Percentiles rank a stretch among this genome's conserved stretches.
These are phyloP conservation scores for Drosophila emarginata DNA, from an alignment of 2,888 invertebrate species.

Conservation along the genomic window DNA sequence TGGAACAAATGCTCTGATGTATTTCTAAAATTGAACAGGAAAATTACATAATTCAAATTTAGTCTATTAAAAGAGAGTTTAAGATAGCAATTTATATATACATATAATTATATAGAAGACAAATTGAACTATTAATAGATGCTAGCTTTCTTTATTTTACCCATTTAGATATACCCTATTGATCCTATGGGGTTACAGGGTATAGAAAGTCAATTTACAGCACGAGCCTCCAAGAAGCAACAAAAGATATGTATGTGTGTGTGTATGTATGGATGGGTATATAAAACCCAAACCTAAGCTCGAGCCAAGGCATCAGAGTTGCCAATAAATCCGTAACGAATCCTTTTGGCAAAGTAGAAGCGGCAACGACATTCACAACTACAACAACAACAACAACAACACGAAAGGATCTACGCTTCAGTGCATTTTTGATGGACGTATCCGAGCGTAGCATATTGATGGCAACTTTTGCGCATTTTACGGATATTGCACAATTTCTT, in stretches of 20 bases:
- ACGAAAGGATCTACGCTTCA: conserved; percentile 75
- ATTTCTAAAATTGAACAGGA: too few relatives aligned
- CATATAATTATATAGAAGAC: too few relatives aligned
- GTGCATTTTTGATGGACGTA: conserved; percentile 77
- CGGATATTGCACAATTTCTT: conserved; percentile 76
- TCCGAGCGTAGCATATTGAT: conserved; percentile 78
- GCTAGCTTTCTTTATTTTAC: too few relatives aligned
- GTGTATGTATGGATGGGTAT: neutral
- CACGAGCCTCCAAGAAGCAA: conserved; percentile 35
- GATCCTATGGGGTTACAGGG: neutral
- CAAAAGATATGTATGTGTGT: neutral
- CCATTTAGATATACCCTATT: neutral
- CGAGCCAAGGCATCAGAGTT: conserved; percentile 41
- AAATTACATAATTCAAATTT: too few relatives aligned
- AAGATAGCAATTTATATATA: too few relatives aligned
- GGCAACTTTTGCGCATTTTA: conserved; percentile 78
- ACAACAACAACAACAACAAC: conserved; percentile 41
- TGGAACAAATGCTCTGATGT: too few relatives aligned
- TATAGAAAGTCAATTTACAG: conserved; percentile 51
- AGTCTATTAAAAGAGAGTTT: too few relatives aligned
- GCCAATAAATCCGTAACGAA: conserved; percentile 77
- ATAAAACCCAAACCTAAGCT: conserved; percentile 21
- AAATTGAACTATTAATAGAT: too few relatives aligned
- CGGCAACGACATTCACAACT: conserved; percentile 23
- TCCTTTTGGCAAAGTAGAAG: conserved; percentile 59